Evolutionary conservation across 2,113 vertebrate species (phyloP).

Genomic region (Peromyscus maniculatus): DNA sequence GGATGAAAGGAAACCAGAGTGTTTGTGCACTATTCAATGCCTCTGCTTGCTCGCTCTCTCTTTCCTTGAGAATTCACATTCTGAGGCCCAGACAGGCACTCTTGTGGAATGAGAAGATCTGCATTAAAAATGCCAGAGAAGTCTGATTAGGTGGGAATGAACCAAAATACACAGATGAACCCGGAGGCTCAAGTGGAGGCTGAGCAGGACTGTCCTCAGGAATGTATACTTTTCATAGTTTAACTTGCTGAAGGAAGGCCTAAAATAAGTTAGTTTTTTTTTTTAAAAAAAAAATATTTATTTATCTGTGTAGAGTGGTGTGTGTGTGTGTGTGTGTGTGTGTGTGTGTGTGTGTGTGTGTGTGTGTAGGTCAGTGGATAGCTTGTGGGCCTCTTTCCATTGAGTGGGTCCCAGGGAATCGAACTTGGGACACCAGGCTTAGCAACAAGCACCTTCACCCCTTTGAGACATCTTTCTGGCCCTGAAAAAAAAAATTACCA

Average conservation of each 20-base stretch:
- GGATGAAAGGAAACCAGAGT: conserved; percentile 87
- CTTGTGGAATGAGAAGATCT: conserved; percentile 86
- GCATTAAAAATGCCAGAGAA: conserved; percentile 83
- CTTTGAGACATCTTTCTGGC: background rate
- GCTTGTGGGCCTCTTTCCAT: background rate
- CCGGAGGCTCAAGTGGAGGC: conserved; percentile 52
- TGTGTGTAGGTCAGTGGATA: background rate
- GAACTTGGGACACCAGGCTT: background rate
- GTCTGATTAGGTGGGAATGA: conserved; percentile 84
- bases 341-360: background rate
- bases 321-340: background rate
- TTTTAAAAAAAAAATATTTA: too few species aligned
- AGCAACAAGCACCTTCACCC: background rate
- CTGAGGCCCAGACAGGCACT: conserved; percentile 84
- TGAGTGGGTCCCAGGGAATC: background rate
- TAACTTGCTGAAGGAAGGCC: conserved; percentile 25
- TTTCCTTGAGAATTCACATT: conserved; percentile 83
- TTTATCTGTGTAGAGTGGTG: background rate
- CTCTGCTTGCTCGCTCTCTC: conserved; percentile 80
- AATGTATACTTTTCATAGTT: background rate
- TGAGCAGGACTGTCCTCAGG: background rate
- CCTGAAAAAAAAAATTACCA: background rate
- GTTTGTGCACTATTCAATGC: conserved; percentile 86
- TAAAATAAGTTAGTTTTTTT: background rate
- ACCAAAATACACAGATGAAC: conserved; percentile 82